These are phyloP conservation scores for Lasioglossum baleicum DNA, from an alignment of 1,140 invertebrate species.

Conservation along the genomic window DNA sequence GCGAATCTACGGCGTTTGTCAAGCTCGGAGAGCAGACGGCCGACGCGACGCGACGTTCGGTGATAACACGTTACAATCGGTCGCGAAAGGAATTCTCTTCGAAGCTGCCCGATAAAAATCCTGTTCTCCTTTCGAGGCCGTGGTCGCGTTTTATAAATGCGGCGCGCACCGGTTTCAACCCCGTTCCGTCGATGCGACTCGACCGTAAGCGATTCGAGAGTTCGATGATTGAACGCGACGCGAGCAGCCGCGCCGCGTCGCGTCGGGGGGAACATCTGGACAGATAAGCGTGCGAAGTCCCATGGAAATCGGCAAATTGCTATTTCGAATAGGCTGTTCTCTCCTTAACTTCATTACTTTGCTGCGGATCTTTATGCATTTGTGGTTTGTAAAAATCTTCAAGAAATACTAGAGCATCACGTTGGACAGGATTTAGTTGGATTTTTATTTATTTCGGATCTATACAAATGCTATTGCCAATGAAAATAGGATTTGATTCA, in stretches of 20 bases:
- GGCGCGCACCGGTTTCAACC: not conserved
- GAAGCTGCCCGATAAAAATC: conserved; percentile 8
- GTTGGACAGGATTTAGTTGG: too few species aligned
- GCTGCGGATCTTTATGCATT: too few species aligned
- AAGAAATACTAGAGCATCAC: too few species aligned
- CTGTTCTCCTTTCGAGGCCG: conserved; percentile 34
- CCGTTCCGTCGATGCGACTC: conserved; percentile 15
- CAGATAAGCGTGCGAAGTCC: not conserved
- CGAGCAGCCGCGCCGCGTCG: not conserved
- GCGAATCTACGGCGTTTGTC: conserved; percentile 8
- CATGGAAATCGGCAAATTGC: too few species aligned
- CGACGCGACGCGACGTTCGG: not conserved
- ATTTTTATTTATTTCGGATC: too few species aligned
- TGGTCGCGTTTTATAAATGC: conserved; percentile 14
- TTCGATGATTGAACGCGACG: conserved; percentile 25
- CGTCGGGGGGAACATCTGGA: not conserved
- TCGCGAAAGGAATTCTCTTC: conserved; percentile 1
- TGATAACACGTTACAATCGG: conserved; percentile 20
- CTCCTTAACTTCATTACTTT: too few species aligned
- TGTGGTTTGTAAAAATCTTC: too few species aligned
- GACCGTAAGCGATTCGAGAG: conserved; percentile 13
- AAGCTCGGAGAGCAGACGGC: not conserved
- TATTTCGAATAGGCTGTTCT: too few species aligned
- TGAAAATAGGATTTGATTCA: too few species aligned
- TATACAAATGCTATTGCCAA: too few species aligned